phyloP scores from a whole-genome alignment of 1,140 invertebrate genomes.

The Cydia fagiglandana region DNA sequence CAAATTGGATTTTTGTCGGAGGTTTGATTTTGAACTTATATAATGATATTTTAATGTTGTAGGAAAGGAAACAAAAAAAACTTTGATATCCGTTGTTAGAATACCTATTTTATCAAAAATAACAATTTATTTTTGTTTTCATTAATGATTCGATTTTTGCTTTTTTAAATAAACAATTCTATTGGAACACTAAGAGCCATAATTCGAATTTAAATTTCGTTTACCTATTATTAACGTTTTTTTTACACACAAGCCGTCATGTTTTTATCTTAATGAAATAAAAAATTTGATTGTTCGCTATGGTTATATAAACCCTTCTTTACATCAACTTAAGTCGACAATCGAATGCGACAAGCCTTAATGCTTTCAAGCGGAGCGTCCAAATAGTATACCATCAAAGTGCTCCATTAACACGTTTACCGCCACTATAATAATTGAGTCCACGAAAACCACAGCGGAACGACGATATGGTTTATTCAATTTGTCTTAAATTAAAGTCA shows the following conservation, averaged over 20 bases:
- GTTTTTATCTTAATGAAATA: background rate
- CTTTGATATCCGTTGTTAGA: constrained; percentile 16
- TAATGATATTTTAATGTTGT: constrained; percentile 28
- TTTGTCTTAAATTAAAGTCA: constrained; percentile 51
- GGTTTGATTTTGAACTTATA: constrained; percentile 5
- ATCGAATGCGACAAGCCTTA: background rate
- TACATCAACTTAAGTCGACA: background rate
- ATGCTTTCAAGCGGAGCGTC: background rate
- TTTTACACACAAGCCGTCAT: background rate
- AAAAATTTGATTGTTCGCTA: background rate
- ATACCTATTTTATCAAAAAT: background rate
- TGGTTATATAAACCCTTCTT: background rate
- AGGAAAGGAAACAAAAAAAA: background rate
- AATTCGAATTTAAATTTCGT: no score
- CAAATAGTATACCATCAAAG: constrained; percentile 24
- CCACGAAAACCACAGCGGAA: constrained; percentile 46
- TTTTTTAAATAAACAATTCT: no score
- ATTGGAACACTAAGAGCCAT: no score
- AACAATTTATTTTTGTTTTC: no score
- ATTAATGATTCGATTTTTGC: background rate
- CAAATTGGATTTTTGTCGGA: constrained; percentile 24
- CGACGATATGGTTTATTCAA: constrained; percentile 54
- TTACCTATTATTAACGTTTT: no score
- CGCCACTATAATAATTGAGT: constrained; percentile 30
- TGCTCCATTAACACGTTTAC: constrained; percentile 26